A percentile compares a stretch with the other conserved stretches of the same genome.
Conservation (phyloP, 1,140 invertebrate genomes). For the Marisa cornuarietis region DNA sequence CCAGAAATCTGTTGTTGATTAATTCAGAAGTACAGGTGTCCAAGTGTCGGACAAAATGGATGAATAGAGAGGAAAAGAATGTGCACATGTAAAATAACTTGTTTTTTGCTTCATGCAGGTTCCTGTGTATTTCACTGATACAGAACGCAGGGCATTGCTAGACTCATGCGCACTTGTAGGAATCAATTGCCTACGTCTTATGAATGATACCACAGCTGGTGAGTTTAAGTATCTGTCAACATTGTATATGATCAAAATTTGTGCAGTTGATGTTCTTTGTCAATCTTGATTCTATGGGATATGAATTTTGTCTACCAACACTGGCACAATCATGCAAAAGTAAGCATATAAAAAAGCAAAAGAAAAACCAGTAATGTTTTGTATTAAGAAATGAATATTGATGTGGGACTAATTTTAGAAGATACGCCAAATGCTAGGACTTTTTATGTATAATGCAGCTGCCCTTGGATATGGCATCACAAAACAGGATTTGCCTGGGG, state of each 20-base stretch:
- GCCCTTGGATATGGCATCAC: slow-evolving; percentile 97
- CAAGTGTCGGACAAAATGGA: background rate
- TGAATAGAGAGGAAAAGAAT: background rate
- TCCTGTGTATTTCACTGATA: slow-evolving; percentile 93
- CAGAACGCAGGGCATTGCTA: slow-evolving; percentile 88
- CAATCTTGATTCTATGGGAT: too few species aligned
- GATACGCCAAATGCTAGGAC: too few species aligned
- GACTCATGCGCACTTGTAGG: slow-evolving; percentile 84
- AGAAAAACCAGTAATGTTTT: too few species aligned
- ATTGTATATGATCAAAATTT: background rate
- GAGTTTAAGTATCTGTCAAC: slow-evolving; percentile 13
- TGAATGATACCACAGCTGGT: slow-evolving; percentile 95
- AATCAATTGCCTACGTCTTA: slow-evolving; percentile 90
- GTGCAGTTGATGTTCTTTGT: background rate
- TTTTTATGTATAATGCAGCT: slow-evolving; percentile 67
- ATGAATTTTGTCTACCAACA: too few species aligned
- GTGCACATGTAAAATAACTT: background rate
- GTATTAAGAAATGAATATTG: too few species aligned
- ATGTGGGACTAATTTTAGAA: too few species aligned
- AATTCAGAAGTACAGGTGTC: too few species aligned
- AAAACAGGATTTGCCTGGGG: slow-evolving; percentile 89
- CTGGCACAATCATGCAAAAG: too few species aligned
- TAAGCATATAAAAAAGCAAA: too few species aligned
- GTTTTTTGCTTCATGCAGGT: slow-evolving; percentile 67
- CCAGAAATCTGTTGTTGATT: too few species aligned